Conservation (phyloP, 1,140 invertebrate genomes). For the Eulimnadia texana region DNA sequence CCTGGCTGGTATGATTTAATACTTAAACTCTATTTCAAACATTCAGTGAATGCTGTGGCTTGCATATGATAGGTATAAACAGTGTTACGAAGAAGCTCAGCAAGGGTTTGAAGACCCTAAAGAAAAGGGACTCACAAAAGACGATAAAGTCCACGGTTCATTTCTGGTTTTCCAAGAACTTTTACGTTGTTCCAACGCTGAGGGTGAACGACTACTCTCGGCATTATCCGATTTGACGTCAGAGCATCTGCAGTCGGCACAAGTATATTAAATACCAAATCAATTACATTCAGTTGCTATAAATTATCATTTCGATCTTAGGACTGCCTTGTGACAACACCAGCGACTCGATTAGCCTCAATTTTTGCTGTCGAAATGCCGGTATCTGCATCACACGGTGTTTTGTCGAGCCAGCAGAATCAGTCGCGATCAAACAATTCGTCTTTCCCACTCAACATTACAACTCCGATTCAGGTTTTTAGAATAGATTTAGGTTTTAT, state of each 20-base stretch:
- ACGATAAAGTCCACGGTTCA: slow-evolving; percentile 85
- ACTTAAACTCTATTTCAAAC: too few relatives aligned
- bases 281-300: too few relatives aligned
- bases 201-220: slow-evolving; percentile 69
- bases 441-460: background rate
- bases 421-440: background rate
- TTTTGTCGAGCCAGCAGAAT: background rate
- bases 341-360: background rate
- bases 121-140: slow-evolving; percentile 55
- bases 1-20: slow-evolving; percentile 78
- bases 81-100: slow-evolving; percentile 79
- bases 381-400: background rate
- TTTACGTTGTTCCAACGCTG: slow-evolving; percentile 74
- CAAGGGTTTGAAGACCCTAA: slow-evolving; percentile 55
- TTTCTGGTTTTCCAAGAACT: slow-evolving; percentile 89
- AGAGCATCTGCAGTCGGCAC: slow-evolving; percentile 20
- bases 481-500: background rate
- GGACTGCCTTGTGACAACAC: background rate
- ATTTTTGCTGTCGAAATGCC: background rate
- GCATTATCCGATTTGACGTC: slow-evolving; percentile 34
- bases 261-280: slow-evolving; percentile 5
- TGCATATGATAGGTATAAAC: slow-evolving; percentile 46
- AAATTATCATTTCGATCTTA: background rate
- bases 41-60: too few relatives aligned
- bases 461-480: background rate